Base-by-base conservation (phyloP, 1,140 invertebrate genomes). In the Diorhabda carinulata region DNA sequence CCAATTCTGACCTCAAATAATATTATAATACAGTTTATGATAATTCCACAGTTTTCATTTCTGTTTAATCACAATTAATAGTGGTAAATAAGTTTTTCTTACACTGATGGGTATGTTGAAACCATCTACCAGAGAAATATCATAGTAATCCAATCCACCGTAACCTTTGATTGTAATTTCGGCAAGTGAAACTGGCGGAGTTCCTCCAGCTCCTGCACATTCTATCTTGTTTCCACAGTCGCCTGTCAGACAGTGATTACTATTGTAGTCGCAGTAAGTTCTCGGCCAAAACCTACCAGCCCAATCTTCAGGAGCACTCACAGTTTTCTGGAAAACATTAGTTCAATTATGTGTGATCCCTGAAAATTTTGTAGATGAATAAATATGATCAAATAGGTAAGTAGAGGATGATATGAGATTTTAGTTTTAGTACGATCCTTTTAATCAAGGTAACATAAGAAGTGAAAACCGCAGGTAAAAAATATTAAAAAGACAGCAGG, bases 71-170 rank as follows among this genome's bases (percentile, higher is more conserved):
- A 25, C 25, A 25, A 25, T 25, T 25, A 25, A 25, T 25, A 25
- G 25, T 25, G 25, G 25, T 25, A 25, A 25, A 1, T 25, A 1
- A 25, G 25, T 52, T 52, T 7, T 64, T 72, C 73, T 75, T 70
- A 80, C 77, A 47, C 61, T 66, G 41, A 70, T 74, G 10, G 62
- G 65, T 2, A 83, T 64, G 70, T 84, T 84, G 69, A 74, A 84
- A 8, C 83, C 83, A 73, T 85, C 82, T 25, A 84, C 82, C 45
- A 84, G 70, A 42, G 81, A 82, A 57, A 84, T 76, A 66, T 84
- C 82, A 67, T 84, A 85, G 69, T 76, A 84, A 72, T 84, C 83
- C 7, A 79, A 69, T 64, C 78, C 76, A 61, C 69, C 72, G 5
- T 61, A 67, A 10, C 77, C 81, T 62, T 78, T 77, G 43, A 84